A percentile compares a stretch with the other conserved stretches of the same genome.
These are phyloP conservation scores for Nephila pilipes DNA, from an alignment of 1,140 invertebrate species.

Conservation along the genomic window DNA sequence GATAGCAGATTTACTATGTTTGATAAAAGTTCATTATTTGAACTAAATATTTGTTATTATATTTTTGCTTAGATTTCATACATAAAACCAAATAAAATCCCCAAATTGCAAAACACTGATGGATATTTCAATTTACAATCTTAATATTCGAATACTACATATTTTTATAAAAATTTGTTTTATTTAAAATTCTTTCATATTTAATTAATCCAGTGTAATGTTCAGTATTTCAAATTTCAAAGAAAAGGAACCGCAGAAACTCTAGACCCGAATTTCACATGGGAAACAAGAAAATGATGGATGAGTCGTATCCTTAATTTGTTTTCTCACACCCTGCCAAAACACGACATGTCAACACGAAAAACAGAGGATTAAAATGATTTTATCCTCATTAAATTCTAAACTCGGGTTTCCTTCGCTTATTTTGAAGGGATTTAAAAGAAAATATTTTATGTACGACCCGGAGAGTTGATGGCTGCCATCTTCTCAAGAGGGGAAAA, in stretches of 20 bases:
- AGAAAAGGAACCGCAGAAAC: neutral
- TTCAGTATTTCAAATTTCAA: neutral
- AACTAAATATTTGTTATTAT: too few species aligned
- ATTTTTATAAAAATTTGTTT: neutral
- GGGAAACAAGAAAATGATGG: slow-evolving; percentile 25
- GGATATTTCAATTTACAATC: neutral
- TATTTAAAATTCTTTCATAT: too few species aligned
- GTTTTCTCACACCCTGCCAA: slow-evolving; percentile 13
- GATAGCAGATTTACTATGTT: too few species aligned
- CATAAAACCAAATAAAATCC: neutral
- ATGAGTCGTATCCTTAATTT: neutral
- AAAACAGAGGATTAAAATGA: neutral
- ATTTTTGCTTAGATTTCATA: neutral
- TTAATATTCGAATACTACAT: neutral
- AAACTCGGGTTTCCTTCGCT: neutral
- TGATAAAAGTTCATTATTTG: too few species aligned
- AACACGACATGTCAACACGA: neutral
- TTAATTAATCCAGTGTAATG: too few species aligned
- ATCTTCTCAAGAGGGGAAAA: neutral
- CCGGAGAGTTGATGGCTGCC: neutral
- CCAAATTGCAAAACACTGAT: neutral
- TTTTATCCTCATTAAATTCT: slow-evolving; percentile 17
- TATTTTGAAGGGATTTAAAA: neutral
- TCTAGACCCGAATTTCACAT: neutral
- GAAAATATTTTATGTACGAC: neutral